Evolutionary conservation across 1,140 invertebrate genomes (phyloP).

Genomic region (Apocrypta bakeri): DNA sequence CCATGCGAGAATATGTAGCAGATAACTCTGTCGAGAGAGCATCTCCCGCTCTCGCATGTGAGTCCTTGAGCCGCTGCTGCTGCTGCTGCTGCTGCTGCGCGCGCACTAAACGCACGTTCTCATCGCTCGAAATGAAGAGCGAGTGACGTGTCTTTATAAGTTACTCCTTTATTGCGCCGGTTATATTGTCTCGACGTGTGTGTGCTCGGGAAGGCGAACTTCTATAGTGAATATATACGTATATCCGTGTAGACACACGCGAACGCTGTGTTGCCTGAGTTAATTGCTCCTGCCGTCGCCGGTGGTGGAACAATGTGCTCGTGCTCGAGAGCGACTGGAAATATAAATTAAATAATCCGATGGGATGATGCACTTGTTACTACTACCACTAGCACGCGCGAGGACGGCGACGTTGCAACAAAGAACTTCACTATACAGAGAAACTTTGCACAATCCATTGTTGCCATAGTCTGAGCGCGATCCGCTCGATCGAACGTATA

Average conservation of each 20-base stretch:
- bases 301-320: not conserved
- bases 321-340: not conserved
- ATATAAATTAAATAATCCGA: not conserved
- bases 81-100: too few relatives aligned
- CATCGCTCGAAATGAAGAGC: conserved; percentile 23
- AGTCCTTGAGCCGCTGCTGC: conserved; percentile 39
- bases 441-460: conserved; percentile 2
- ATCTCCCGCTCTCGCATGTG: not conserved
- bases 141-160: conserved; percentile 11
- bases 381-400: too few relatives aligned
- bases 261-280: not conserved
- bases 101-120: conserved; percentile 36
- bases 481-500: not conserved
- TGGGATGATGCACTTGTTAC: not conserved
- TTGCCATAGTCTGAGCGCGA: not conserved
- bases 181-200: not conserved
- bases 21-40: conserved; percentile 18
- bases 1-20: not conserved
- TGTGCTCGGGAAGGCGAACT: not conserved
- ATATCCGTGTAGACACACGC: too few relatives aligned
- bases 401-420: not conserved
- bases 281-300: not conserved
- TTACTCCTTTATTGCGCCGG: not conserved
- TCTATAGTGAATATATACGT: not conserved
- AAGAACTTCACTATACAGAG: not conserved